These are phyloP conservation scores for Acanthochromis polyacanthus DNA, from an alignment of 2,113 vertebrate genomes.

Conservation along the genomic window DNA sequence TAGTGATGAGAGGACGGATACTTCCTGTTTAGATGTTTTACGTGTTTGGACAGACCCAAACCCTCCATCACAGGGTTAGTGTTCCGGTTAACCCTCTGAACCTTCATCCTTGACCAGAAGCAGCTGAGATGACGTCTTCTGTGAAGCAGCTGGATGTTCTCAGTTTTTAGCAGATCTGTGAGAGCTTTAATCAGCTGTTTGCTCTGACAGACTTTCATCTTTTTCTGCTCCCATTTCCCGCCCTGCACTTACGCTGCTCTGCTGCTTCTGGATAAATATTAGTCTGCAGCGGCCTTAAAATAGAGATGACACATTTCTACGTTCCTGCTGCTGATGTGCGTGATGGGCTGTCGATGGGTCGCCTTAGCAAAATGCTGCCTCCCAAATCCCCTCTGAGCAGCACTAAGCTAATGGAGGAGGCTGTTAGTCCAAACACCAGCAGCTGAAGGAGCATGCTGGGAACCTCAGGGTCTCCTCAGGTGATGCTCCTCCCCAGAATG, in stretches of 20 bases:
- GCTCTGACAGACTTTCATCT: slow-evolving; percentile 7
- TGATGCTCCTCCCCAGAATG: no score
- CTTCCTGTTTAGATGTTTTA: no score
- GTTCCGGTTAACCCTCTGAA: no score
- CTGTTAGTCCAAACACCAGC: slow-evolving; percentile 14
- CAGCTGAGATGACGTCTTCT: no score
- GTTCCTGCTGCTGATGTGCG: slow-evolving; percentile 48
- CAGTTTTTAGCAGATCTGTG: no score
- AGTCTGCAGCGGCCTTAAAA: slow-evolving; percentile 47
- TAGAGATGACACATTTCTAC: slow-evolving; percentile 60
- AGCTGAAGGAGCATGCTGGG: slow-evolving; percentile 16
- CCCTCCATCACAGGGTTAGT: no score
- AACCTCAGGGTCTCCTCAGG: neutral
- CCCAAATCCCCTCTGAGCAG: slow-evolving; percentile 66
- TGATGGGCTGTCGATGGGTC: slow-evolving; percentile 58
- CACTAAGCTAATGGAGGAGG: slow-evolving; percentile 48
- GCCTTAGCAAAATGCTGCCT: slow-evolving; percentile 40
- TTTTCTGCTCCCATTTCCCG: slow-evolving; percentile 14
- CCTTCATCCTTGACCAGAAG: no score
- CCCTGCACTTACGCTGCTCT: slow-evolving; percentile 17
- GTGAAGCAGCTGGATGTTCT: no score
- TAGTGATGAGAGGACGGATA: no score
- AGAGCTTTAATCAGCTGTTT: slow-evolving; percentile 7
- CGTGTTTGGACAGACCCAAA: no score
- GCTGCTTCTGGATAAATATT: slow-evolving; percentile 40